Conservation (phyloP, 2,113 vertebrate species). For the Muntiacus muntjak region DNA sequence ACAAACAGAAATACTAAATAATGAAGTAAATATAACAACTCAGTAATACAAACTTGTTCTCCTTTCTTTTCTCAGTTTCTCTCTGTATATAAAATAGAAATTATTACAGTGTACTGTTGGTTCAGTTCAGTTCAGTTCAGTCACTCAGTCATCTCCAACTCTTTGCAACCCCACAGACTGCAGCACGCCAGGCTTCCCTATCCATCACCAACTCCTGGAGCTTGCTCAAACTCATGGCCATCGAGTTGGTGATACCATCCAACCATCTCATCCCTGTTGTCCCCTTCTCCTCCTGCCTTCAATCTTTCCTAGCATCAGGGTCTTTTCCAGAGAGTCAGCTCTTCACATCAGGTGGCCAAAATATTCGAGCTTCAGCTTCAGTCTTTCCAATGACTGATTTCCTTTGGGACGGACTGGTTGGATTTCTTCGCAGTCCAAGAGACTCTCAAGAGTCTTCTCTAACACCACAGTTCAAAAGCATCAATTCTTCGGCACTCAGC, state of each 20-base stretch:
- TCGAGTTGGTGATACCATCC: neutral
- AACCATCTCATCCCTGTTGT: neutral
- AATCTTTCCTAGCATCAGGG: neutral
- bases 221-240: neutral
- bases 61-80: neutral
- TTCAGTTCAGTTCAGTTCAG: neutral
- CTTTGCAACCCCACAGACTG: neutral
- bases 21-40: neutral
- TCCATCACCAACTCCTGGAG: neutral
- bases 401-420: neutral
- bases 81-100: neutral
- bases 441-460: neutral
- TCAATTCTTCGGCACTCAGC: neutral
- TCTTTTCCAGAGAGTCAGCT: neutral
- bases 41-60: neutral
- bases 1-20: neutral
- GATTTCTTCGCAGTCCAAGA: fast-evolving
- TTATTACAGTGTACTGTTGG: neutral
- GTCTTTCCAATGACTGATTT: neutral
- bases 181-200: neutral
- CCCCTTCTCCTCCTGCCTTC: neutral
- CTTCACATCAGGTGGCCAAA: neutral
- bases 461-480: neutral
- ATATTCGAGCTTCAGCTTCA: neutral
- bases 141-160: fast-evolving